phyloP scores from a whole-genome alignment of 2,888 invertebrate species.

The Blera fallax region DNA sequence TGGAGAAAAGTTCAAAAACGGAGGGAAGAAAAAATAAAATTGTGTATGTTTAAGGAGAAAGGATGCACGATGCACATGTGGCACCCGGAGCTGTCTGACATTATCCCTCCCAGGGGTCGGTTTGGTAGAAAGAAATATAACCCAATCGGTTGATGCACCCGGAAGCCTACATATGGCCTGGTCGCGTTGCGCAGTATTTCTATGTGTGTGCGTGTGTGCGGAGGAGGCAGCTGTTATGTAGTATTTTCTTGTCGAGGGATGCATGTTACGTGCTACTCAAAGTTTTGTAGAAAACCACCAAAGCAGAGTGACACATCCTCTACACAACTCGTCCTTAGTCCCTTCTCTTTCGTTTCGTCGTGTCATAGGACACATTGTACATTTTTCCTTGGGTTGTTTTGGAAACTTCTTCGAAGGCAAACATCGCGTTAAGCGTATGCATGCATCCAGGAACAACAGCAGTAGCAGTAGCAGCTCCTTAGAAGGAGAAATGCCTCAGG shows the following conservation, averaged over 20 bases:
- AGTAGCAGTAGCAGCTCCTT: conserved; percentile 29
- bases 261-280: conserved; percentile 65
- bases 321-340: neutral
- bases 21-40: too few relatives aligned
- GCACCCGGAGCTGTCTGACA: conserved; percentile 61
- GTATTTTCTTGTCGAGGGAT: conserved; percentile 44
- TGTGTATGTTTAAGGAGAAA: conserved; percentile 27
- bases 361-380: conserved; percentile 58
- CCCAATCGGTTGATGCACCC: conserved; percentile 73
- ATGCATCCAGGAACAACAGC: conserved; percentile 35
- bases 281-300: conserved; percentile 56
- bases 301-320: conserved; percentile 53
- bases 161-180: conserved; percentile 58
- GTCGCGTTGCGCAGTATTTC: too few relatives aligned
- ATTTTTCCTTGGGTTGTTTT: conserved; percentile 63
- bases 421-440: conserved; percentile 56
- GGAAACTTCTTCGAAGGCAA: conserved; percentile 51
- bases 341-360: conserved; percentile 6
- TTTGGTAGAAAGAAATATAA: conserved; percentile 55
- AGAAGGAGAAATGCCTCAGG: conserved; percentile 48
- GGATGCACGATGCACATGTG: conserved; percentile 53
- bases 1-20: conserved; percentile 31
- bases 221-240: conserved; percentile 35
- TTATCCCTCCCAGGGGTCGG: conserved; percentile 41
- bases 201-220: conserved; percentile 2